Conservation (phyloP, 2,888 invertebrate genomes). For the Campoletis raptor region DNA sequence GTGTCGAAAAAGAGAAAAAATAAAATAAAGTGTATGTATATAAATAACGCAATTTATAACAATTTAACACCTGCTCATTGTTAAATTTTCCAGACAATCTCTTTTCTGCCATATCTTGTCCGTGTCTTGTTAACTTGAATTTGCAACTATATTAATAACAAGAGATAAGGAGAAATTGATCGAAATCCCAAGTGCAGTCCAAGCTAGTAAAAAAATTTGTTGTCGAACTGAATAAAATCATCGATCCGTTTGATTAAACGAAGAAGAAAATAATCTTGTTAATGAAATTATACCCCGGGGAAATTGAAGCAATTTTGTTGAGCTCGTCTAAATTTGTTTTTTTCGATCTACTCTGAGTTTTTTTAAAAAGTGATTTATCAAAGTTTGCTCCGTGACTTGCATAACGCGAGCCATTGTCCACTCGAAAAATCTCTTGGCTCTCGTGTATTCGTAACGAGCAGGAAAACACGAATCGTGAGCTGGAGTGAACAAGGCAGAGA, state of each 20-base stretch:
- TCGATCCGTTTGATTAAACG: not conserved
- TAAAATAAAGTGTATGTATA: too few relatives aligned
- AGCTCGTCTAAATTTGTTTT: not conserved
- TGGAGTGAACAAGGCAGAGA: not conserved
- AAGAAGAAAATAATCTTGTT: not conserved
- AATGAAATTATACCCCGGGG: not conserved
- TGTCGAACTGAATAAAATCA: too few relatives aligned
- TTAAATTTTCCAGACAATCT: too few relatives aligned
- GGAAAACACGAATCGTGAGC: not conserved
- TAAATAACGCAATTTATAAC: too few relatives aligned
- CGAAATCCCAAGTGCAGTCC: too few relatives aligned
- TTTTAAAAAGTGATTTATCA: not conserved
- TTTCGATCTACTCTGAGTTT: not conserved
- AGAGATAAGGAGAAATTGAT: too few relatives aligned
- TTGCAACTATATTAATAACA: too few relatives aligned
- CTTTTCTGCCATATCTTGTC: too few relatives aligned
- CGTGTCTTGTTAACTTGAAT: too few relatives aligned
- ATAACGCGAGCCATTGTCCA: not conserved
- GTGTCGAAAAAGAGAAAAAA: too few relatives aligned
- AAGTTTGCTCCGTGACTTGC: slow-evolving; percentile 1
- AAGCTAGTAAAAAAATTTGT: too few relatives aligned
- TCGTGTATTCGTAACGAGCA: not conserved
- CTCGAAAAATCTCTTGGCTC: not conserved
- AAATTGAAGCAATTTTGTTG: not conserved
- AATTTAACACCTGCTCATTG: too few relatives aligned